Conservation (phyloP, 2,888 invertebrate genomes). For the Amiota communis region DNA sequence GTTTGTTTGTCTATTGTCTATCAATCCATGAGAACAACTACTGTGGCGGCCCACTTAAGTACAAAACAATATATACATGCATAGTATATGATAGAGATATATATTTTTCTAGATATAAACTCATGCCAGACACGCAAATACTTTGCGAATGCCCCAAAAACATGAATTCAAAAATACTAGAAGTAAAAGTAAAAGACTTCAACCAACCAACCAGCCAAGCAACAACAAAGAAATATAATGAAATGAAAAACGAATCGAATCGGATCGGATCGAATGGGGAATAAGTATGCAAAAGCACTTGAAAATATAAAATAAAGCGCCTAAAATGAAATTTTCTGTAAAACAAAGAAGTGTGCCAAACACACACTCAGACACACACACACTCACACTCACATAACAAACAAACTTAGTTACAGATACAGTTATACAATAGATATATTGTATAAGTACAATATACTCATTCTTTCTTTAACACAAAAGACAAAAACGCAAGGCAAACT, state of each 20-base stretch:
- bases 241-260: slow-evolving; percentile 1
- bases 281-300: slow-evolving; percentile 13
- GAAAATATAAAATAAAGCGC: slow-evolving; percentile 18
- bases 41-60: slow-evolving; percentile 58
- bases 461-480: background rate
- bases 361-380: slow-evolving; percentile 46
- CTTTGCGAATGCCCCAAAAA: slow-evolving; percentile 35
- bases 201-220: background rate
- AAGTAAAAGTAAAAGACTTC: background rate
- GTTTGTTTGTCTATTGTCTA: slow-evolving; percentile 46
- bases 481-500: background rate
- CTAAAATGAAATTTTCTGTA: slow-evolving; percentile 18
- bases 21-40: slow-evolving; percentile 50
- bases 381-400: slow-evolving; percentile 18
- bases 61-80: slow-evolving; percentile 7
- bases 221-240: background rate
- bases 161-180: slow-evolving; percentile 25
- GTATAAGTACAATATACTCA: background rate
- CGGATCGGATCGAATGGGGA: background rate
- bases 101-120: slow-evolving; percentile 45
- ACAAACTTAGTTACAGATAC: slow-evolving; percentile 27
- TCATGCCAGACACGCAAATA: slow-evolving; percentile 55
- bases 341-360: slow-evolving; percentile 59
- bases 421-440: background rate
- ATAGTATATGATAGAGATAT: too few relatives aligned